These are phyloP conservation scores for Neostethus bicornis DNA, from an alignment of 2,797 vertebrate species.

Conservation along the genomic window DNA sequence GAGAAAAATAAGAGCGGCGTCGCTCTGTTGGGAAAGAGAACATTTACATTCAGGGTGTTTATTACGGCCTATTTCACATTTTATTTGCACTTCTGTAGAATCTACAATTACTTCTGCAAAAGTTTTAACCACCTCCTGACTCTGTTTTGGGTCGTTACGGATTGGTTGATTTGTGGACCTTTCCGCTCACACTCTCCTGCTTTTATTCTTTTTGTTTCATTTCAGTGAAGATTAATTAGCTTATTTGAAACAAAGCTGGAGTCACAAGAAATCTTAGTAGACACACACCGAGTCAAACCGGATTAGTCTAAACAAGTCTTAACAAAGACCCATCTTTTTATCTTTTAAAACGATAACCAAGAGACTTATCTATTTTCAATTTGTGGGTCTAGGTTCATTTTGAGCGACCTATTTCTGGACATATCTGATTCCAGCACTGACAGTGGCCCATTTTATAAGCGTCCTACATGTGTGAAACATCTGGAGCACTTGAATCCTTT, in stretches of 20 bases:
- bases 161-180: neutral
- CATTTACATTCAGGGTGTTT: too few relatives aligned
- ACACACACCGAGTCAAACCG: conserved; percentile 15
- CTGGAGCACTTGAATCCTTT: conserved; percentile 16
- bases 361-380: conserved; percentile 6
- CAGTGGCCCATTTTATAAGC: conserved; percentile 42
- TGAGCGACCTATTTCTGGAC: conserved; percentile 48
- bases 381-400: conserved; percentile 48
- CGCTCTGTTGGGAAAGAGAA: too few relatives aligned
- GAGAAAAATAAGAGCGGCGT: too few relatives aligned
- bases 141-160: neutral
- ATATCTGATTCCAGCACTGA: conserved; percentile 23
- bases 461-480: conserved; percentile 50
- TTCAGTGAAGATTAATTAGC: conserved; percentile 71
- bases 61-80: too few relatives aligned
- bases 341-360: conserved; percentile 3
- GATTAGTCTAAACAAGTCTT: conserved; percentile 60
- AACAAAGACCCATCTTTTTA: too few relatives aligned
- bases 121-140: neutral
- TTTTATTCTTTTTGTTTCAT: conserved; percentile 44
- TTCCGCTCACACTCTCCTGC: conserved; percentile 6
- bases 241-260: conserved; percentile 51
- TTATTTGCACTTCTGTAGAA: too few relatives aligned
- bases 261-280: conserved; percentile 28
- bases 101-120: too few relatives aligned